Evolutionary conservation across 2,888 invertebrate genomes (phyloP).

Genomic region (Lasioglossum vierecki): DNA sequence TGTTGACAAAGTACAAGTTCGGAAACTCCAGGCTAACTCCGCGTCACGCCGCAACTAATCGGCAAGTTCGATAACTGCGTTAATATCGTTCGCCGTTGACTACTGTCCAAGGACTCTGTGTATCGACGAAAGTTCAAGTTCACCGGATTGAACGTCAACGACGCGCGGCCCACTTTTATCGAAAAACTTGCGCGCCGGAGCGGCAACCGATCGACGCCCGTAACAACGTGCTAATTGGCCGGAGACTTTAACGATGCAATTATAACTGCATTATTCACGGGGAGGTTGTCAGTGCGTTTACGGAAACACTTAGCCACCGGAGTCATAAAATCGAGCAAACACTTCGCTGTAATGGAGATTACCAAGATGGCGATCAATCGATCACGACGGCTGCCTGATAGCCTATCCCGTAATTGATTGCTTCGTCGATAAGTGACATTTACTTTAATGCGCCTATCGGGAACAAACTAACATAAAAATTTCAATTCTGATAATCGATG

Average conservation of each 20-base stretch:
- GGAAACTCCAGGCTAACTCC: constrained; percentile 35
- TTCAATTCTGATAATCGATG: not conserved
- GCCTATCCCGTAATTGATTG: constrained; percentile 50
- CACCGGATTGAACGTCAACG: not conserved
- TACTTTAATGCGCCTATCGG: not conserved
- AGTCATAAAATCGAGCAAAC: constrained; percentile 50
- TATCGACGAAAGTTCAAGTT: not conserved
- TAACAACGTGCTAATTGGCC: not conserved
- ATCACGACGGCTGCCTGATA: constrained; percentile 48
- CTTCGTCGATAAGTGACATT: constrained; percentile 29
- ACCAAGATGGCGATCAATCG: constrained; percentile 43
- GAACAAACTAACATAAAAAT: not conserved
- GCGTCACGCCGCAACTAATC: constrained; percentile 33
- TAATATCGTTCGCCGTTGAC: constrained; percentile 29
- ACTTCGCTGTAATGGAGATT: constrained; percentile 58
- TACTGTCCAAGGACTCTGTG: not conserved
- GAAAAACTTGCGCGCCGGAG: not conserved
- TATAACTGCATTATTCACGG: constrained; percentile 3
- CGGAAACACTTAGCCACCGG: not conserved
- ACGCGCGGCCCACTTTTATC: not conserved
- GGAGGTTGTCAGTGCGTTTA: not conserved
- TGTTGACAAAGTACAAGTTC: constrained; percentile 45
- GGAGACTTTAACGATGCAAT: not conserved
- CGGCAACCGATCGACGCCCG: not conserved
- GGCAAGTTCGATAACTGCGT: constrained; percentile 35